Evolutionary conservation across 2,888 invertebrate species (phyloP), one percentile per base, ranked within the genome.

Genomic region (Stenoptilia bipunctidactyla): DNA sequence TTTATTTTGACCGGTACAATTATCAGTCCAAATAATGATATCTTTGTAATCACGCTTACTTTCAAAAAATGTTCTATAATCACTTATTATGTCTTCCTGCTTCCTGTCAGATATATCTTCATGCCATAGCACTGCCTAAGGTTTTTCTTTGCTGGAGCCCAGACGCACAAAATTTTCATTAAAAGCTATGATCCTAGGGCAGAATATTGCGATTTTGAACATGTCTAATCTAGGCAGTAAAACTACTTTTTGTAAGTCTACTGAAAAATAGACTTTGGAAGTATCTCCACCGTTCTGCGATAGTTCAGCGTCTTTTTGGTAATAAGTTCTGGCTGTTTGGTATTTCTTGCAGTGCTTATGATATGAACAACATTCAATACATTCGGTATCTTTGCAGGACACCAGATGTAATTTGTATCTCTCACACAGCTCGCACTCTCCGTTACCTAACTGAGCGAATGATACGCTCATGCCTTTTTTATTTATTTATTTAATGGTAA

Each of bases 151-250:
- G 12, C 9, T 30, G n/a, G 9, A 12, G 15, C 40, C 38, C 39
- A 39, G n/a, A 6, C 36, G 42, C 9, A 41, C 42, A 40, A 46
- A 44, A 33, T 38, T 44, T 15, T 46, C 35, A 35, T 44, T 41
- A 20, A 38, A 46, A 2, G 36, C 39, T 1, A 41, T 43, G 8
- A 47, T 20, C 13, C 51, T 27, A 10, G 48, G 50, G 13, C 46
- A 49, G 39, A 54, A 56, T 36, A 52, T 47, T 10, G 46, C 49
- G 2, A 39, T 38, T 45, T 53, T 53, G 34, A 51, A 52, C 37
- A 41, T 36, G 1, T 52, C 52, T 41, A 57, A 48, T 12, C 53
- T 48, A 1, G 55, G 51, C 20, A 56, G 27, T 52, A 59, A 50
- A 9, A 50, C 55, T 6, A 52, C 46, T 37, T 53, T 52, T 45